These are phyloP conservation scores for Sebastes trivittatus DNA, from an alignment of 2,797 vertebrate genomes.

Conservation along the genomic window DNA sequence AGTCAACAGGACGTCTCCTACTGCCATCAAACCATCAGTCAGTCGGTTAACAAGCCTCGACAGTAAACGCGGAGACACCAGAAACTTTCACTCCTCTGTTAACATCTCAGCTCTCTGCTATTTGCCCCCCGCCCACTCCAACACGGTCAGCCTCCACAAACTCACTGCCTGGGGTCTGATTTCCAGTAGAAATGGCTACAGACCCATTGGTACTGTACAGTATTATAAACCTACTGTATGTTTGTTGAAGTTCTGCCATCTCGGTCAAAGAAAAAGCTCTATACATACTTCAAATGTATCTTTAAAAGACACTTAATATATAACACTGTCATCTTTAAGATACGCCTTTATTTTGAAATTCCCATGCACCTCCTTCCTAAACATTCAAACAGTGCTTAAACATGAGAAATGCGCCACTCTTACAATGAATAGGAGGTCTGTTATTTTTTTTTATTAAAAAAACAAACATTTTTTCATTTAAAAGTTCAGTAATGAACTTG, in stretches of 20 bases:
- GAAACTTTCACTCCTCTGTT: conserved; percentile 50
- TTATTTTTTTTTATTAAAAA: too few relatives aligned
- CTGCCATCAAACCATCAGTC: conserved; percentile 51
- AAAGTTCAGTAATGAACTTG: too few relatives aligned
- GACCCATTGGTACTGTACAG: neutral
- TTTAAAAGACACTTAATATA: neutral
- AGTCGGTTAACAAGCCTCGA: conserved; percentile 34
- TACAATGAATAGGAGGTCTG: too few relatives aligned
- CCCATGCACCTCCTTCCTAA: too few relatives aligned
- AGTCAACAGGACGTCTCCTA: conserved; percentile 59
- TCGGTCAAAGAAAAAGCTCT: neutral
- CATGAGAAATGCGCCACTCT: too few relatives aligned
- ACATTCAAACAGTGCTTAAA: too few relatives aligned
- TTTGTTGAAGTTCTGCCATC: neutral
- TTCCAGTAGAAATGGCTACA: neutral
- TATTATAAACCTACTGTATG: neutral
- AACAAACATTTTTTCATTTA: too few relatives aligned
- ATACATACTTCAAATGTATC: neutral
- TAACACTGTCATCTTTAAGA: too few relatives aligned
- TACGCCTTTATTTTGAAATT: too few relatives aligned
- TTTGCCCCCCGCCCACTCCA: neutral
- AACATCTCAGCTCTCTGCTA: conserved; percentile 31
- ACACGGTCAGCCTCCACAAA: neutral
- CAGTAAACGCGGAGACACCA: conserved; percentile 39
- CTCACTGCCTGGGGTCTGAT: neutral